phyloP scores from a whole-genome alignment of 2,113 vertebrate species.

The Meleagris gallopavo region DNA sequence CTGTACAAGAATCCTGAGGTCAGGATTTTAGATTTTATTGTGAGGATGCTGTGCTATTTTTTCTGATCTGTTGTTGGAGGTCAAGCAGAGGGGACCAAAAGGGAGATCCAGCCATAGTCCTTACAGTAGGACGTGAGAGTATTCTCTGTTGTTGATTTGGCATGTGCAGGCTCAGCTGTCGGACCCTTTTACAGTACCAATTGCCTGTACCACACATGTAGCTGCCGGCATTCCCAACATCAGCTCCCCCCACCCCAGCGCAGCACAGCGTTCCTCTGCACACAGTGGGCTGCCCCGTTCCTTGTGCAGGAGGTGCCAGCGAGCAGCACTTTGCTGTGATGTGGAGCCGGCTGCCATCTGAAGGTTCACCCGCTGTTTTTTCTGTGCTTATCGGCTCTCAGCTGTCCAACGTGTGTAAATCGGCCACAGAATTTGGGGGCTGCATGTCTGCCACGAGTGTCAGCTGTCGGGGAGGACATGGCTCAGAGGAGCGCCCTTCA shows the following conservation, averaged over 20 bases:
- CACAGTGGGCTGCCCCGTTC: not conserved
- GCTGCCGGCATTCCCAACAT: not conserved
- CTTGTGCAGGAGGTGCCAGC: not conserved
- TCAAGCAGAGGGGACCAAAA: not conserved
- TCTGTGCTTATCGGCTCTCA: not conserved
- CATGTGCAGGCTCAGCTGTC: not conserved
- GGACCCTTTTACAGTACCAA: not conserved
- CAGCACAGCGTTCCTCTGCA: rapidly evolving
- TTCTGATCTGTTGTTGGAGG: not conserved
- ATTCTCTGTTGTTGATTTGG: not conserved
- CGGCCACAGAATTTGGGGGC: not conserved
- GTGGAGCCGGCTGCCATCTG: not conserved
- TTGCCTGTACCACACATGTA: rapidly evolving
- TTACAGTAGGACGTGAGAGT: not conserved
- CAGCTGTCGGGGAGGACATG: not conserved
- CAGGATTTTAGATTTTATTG: not conserved
- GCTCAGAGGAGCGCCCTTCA: not conserved
- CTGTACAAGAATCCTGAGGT: not conserved
- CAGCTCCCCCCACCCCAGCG: not conserved
- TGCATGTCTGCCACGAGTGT: not conserved
- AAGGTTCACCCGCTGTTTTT: not conserved
- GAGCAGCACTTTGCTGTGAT: not conserved
- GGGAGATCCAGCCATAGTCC: not conserved
- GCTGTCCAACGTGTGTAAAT: not conserved
- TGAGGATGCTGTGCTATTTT: not conserved